Base-by-base conservation (phyloP, 2,113 vertebrate genomes). In the Ammodytes marinus region DNA sequence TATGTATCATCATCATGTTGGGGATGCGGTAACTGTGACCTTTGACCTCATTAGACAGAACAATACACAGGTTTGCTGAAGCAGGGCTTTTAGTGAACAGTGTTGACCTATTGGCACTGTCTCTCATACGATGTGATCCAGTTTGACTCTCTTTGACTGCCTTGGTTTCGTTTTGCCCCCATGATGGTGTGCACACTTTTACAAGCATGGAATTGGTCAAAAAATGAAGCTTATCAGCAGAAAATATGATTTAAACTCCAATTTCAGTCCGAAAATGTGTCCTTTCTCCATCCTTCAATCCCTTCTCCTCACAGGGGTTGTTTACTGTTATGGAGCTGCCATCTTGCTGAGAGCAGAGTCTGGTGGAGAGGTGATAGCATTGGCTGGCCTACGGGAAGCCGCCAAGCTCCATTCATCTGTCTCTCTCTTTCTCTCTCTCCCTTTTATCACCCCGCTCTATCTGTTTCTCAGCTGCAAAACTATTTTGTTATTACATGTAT, bases 301-400 rank as follows among this genome's bases (percentile, higher is more conserved):
- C 45, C 42, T 55, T 57, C 71, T 9, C 46, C 77, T 72, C 65
- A 58, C 49, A 15, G 78, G 53, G 58, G 63, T 37, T 84, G 78
- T 89, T 87, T 84, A 66, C 69, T 47, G 74, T 59, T 13, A n/a
- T 39, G 52, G 60, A 72, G 87, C 73, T 69, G 81, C 80, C 87
- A 83, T 85, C 85, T 86, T 50, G 90, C 87, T 89, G 79, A 69
- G 80, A 85, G 85, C 90, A 3, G 85, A 59, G 73, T 88, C 89
- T 90, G 84, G 73, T 65, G 80, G 74, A 69, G 89, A 86, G 78
- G 74, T 77, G 88, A 92, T 87, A 87, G 84, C 79, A 59, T 27
- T 0, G 59, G 69, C 69, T 39, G 77, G 80, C 82, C 86, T 74
- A 71, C 80, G 74, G 89, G 85, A 88, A 89, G 84, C 78, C 75